Conservation (phyloP, 2,888 invertebrate species). For the Tipula confusa region DNA sequence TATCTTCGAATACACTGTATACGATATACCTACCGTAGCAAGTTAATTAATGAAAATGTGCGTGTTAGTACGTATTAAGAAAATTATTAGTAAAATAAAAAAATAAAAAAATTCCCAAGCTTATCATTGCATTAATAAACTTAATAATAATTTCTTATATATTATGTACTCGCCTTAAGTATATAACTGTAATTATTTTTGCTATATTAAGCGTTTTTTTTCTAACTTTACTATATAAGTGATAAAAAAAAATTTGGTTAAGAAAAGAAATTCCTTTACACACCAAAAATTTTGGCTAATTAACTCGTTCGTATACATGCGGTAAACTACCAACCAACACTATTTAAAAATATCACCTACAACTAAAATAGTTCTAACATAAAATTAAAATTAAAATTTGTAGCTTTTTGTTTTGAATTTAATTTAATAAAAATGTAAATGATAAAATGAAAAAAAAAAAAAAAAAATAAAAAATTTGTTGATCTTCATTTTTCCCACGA, state of each 20-base stretch:
- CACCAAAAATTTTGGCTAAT: not conserved
- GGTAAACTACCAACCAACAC: not conserved
- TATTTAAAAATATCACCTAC: not conserved
- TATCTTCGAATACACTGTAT: not conserved
- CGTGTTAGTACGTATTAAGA: not conserved
- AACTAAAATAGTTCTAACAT: not conserved
- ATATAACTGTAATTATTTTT: not conserved
- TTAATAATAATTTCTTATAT: not conserved
- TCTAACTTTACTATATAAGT: not conserved
- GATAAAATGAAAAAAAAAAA: not conserved
- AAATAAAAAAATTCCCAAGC: conserved; percentile 25
- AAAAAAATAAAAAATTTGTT: no score
- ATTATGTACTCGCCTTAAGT: not conserved
- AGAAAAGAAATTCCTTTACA: not conserved
- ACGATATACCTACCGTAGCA: not conserved
- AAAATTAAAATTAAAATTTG: not conserved
- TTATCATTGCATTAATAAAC: not conserved
- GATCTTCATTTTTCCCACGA: conserved; percentile 27
- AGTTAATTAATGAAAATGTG: not conserved
- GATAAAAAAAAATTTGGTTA: not conserved
- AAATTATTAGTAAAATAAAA: not conserved
- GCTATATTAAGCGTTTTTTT: not conserved
- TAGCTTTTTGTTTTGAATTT: not conserved
- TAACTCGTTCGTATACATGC: not conserved
- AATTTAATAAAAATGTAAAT: conserved; percentile 20